Conservation (phyloP, 2,113 vertebrate genomes). For the Tichodroma muraria region DNA sequence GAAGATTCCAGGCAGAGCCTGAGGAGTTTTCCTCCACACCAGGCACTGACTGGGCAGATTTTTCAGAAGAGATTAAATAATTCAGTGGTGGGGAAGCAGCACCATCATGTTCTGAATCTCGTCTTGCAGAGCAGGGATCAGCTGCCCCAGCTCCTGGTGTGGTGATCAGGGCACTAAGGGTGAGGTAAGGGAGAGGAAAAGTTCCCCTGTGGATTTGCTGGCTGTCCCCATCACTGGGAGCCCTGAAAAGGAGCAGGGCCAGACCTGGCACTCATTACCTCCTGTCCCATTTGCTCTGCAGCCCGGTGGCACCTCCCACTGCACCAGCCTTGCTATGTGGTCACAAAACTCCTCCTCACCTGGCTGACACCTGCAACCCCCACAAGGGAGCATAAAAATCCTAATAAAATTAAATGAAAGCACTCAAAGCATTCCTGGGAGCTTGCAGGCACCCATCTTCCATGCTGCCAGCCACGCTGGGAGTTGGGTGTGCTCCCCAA, state of each 20-base stretch:
- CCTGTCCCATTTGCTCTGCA: background rate
- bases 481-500: background rate
- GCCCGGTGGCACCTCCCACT: background rate
- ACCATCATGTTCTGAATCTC: background rate
- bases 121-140: background rate
- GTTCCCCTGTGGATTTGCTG: background rate
- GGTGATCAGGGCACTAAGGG: background rate
- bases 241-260: background rate
- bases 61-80: background rate
- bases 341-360: background rate
- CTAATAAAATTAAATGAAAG: background rate
- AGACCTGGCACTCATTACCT: background rate
- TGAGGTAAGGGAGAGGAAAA: background rate
- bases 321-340: rapidly evolving
- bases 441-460: background rate
- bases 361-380: background rate
- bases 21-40: background rate
- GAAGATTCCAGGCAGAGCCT: background rate
- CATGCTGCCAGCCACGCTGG: background rate
- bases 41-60: rapidly evolving
- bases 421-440: background rate
- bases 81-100: background rate
- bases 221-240: background rate
- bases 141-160: background rate
- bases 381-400: background rate